Evolutionary conservation across 2,888 invertebrate genomes (phyloP), one percentile per base, ranked within the genome.

Genomic region (Phania funesta): DNA sequence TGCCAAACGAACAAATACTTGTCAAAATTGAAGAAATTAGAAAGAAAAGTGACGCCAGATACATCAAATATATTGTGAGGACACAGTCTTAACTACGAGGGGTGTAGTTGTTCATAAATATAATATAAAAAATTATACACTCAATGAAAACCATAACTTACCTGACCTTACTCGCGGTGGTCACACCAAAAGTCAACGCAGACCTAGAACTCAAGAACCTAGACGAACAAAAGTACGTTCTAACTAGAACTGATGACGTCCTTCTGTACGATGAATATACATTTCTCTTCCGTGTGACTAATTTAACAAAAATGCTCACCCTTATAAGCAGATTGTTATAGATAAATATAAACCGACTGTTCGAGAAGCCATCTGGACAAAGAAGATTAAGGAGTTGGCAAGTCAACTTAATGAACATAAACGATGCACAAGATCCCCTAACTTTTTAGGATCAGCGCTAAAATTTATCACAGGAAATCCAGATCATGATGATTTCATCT

Each of bases 261-360:
- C 13, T 54, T 3, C 35, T 29, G 38, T 54, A 41, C 18, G 13
- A 52, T 16, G n/a, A 67, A 35, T 41, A 16, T 38, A 22, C 65
- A 29, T 65, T 50, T 32, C 20, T 65, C 11, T 22, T 65, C 22
- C 65, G 50, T 20, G 18, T 48, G 8, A 50, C 65, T 6, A 50
- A 65, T n/a, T n/a, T 65, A 9, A 65, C 50, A n/a, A 56, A 35
- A 56, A 35, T 56, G 35, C 20, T 56, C 13, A 35, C 56, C 56
- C 56, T 18, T 56, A 56, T 13, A 35, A 20, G 9, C 7, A 56
- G 35, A 35, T 56, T 16, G 8, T 32, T 54, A 26, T 3, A 26
- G 11, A 29, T 13, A 26, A 64, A 26, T 48, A 50, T 52, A 35
- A 65, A 9, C 50, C 18, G 3, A 65, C 50, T 8, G 20, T 35